Conservation (phyloP, 2,797 vertebrate genomes). For the Anolis apletophallus region DNA sequence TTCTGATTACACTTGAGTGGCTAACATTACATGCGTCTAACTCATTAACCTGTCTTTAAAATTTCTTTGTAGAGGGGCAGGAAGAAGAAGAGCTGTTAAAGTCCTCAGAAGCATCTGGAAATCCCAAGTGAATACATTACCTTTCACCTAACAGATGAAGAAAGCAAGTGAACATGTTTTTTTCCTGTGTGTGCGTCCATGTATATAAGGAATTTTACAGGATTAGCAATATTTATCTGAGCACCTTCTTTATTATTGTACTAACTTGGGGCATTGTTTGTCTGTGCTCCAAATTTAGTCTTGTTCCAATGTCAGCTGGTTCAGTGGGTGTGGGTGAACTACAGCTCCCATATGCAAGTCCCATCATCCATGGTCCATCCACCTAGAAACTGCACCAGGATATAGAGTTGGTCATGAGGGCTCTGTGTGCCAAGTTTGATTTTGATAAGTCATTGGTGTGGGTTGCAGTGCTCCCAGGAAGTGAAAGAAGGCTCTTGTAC, state of each 20-base stretch:
- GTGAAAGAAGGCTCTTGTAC: no score
- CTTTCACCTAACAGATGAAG: neutral
- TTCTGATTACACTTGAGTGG: conserved; percentile 37
- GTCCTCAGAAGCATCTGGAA: neutral
- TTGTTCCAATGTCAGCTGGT: no score
- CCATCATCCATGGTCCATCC: no score
- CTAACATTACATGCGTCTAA: conserved; percentile 33
- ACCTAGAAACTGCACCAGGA: no score
- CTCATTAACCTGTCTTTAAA: conserved; percentile 35
- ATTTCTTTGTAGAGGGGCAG: conserved; percentile 9
- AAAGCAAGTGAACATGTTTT: conserved; percentile 44
- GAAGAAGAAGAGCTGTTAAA: neutral
- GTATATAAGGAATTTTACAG: neutral
- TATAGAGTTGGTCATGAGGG: no score
- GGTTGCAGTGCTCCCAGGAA: no score
- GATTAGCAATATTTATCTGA: neutral
- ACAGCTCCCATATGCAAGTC: no score
- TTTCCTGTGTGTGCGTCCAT: neutral
- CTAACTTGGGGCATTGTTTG: no score
- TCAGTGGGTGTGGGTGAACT: no score
- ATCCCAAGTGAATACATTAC: conserved; percentile 1
- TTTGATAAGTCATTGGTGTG: no score
- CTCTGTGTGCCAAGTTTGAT: no score
- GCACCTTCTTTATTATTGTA: neutral
- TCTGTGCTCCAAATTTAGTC: no score